phyloP scores from a whole-genome alignment of 2,113 vertebrate species.

The Thryonomys swinderianus region DNA sequence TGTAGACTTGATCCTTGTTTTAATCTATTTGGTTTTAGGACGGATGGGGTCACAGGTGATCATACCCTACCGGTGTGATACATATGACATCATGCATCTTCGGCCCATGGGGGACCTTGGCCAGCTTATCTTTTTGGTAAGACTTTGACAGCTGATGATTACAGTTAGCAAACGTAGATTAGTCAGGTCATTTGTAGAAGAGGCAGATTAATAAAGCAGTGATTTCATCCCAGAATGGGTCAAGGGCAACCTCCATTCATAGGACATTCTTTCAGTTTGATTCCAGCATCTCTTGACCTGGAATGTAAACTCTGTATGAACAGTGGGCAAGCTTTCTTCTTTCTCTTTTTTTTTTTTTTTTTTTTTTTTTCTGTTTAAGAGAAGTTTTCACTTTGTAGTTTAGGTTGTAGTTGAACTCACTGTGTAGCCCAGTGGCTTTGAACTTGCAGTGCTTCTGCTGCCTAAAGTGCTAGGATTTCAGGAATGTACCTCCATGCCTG shows the following conservation, averaged over 20 bases:
- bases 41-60: slow-evolving; percentile 95
- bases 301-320: not conserved
- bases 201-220: not conserved
- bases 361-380: not conserved
- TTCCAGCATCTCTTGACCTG: not conserved
- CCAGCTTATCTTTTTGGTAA: slow-evolving; percentile 95
- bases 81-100: slow-evolving; percentile 94
- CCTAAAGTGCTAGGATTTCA: not conserved
- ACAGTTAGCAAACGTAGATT: not conserved
- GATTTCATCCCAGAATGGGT: not conserved
- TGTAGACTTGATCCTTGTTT: slow-evolving; percentile 42
- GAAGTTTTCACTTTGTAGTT: not conserved
- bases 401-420: not conserved
- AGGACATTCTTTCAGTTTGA: not conserved
- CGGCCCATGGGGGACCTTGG: slow-evolving; percentile 97
- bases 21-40: slow-evolving; percentile 84
- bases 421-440: not conserved
- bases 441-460: not conserved
- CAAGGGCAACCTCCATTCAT: not conserved
- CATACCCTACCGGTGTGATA: slow-evolving; percentile 94
- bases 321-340: not conserved
- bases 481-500: not conserved
- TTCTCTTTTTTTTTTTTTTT: not conserved
- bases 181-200: not conserved
- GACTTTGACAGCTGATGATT: slow-evolving; percentile 18